Base-by-base conservation (phyloP, 2,797 vertebrate genomes). In the Cheirogaleus major region DNA sequence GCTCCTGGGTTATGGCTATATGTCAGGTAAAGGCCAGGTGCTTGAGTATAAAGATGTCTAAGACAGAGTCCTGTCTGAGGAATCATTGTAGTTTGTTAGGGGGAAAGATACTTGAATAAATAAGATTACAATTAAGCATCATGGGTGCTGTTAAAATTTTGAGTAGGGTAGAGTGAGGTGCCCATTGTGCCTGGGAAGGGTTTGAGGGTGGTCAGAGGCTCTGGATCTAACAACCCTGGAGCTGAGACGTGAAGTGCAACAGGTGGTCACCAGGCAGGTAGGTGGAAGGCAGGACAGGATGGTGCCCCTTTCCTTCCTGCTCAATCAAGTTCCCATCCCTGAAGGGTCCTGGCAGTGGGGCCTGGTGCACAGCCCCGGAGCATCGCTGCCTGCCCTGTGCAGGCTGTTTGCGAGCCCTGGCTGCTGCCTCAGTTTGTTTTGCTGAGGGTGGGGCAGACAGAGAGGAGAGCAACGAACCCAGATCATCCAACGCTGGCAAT, bases 361-460 rank as follows among this genome's bases (percentile, higher is more conserved):
- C 30, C 50, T 32, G 43, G 25, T 0, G 17, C 13, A 13, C 7
- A 63, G 61, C 11, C 2, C 6, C 11, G 4, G 73, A 57, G 32
- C 1, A 5, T 35, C 11, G 2, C 7, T 50, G 1, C 7, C 4
- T 23, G 8, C 32, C 30, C 41, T 18, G 30, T 18, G 23, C 17
- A 63, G 55, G 35, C 7, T 48, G 2, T 15, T 63, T 43, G 35
- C 5, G 25, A 1, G 13, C 25, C 6, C 48, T 30, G 67, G 3
- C 50, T 90, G 41, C n/a, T 8, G 18, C 55, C 13, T 17, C 22
- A 10, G 3, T 82, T 73, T 48, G 50, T 38, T 27, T 55, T 75
- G 32, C 59, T 3, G 25, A 52, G 55, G 35, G 59, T 38, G 0
- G 52, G 17, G 55, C 23, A 63, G 10, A 27, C 5, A 0, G 13